Conservation (phyloP, 2,888 invertebrate species). For the Calameuta filiformis region DNA sequence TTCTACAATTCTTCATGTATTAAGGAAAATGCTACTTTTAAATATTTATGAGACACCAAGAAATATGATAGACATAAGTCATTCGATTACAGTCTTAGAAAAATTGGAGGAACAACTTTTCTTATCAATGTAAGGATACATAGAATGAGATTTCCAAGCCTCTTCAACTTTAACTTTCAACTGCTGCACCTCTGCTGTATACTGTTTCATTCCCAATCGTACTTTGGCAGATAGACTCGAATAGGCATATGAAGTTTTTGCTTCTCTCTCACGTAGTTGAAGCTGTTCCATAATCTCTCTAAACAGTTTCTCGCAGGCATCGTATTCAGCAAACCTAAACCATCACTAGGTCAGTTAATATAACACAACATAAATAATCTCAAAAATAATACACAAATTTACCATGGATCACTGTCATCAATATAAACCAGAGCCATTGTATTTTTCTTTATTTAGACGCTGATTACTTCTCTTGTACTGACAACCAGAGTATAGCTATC, state of each 20-base stretch:
- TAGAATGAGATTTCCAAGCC: conserved; percentile 63
- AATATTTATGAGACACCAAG: conserved; percentile 1
- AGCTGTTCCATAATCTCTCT: conserved; percentile 74
- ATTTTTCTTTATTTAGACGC: background rate
- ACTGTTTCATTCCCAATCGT: conserved; percentile 73
- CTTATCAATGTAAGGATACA: conserved; percentile 64
- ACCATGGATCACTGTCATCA: conserved; percentile 61
- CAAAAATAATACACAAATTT: conserved; percentile 21
- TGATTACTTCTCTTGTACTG: background rate
- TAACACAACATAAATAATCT: conserved; percentile 8
- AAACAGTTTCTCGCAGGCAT: conserved; percentile 74
- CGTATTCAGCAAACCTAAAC: conserved; percentile 73
- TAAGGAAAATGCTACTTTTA: conserved; percentile 39
- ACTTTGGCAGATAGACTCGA: conserved; percentile 72
- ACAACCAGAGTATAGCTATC: background rate
- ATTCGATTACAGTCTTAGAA: conserved; percentile 7
- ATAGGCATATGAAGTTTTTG: conserved; percentile 69
- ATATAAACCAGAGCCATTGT: conserved; percentile 59
- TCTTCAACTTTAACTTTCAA: conserved; percentile 70
- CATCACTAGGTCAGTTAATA: background rate
- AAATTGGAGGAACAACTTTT: conserved; percentile 13
- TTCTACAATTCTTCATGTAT: conserved; percentile 63
- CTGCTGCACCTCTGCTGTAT: conserved; percentile 71
- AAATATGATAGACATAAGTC: background rate
- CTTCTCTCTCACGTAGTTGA: conserved; percentile 69